Percentiles rank a stretch among this genome's conserved stretches.
Conservation (phyloP, 2,113 vertebrate genomes). For the Nibea coibor region DNA sequence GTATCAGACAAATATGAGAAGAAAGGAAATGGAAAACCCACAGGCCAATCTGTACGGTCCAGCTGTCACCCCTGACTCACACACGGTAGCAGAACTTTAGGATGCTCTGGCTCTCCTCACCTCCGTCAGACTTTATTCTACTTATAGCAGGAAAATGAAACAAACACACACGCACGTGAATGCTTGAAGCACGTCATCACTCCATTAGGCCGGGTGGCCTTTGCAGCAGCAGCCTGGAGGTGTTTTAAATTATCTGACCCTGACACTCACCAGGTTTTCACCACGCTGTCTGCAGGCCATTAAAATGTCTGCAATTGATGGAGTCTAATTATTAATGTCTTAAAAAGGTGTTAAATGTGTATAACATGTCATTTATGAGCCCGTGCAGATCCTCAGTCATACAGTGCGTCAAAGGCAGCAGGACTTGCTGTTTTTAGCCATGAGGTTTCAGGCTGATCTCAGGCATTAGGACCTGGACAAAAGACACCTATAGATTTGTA, state of each 20-base stretch:
- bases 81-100: conserved; percentile 46
- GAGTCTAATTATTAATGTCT: conserved; percentile 9
- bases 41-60: conserved; percentile 41
- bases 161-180: conserved; percentile 1
- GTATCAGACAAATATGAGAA: conserved; percentile 42
- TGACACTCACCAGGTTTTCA: conserved; percentile 26
- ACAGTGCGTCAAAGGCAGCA: conserved; percentile 13
- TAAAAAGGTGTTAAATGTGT: conserved; percentile 18
- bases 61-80: conserved; percentile 60
- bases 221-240: background rate
- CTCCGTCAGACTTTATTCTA: conserved; percentile 47
- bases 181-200: background rate
- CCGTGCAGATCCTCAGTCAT: background rate
- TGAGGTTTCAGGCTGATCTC: background rate
- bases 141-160: conserved; percentile 34
- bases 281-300: conserved; percentile 28
- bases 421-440: background rate
- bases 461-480: background rate
- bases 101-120: conserved; percentile 47
- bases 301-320: conserved; percentile 15
- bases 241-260: conserved; percentile 47
- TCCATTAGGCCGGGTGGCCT: background rate
- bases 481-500: background rate
- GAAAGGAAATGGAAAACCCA: conserved; percentile 75
- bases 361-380: conserved; percentile 7